Conservation (phyloP, 2,113 vertebrate species). For the Himantopus leucocephalus region DNA sequence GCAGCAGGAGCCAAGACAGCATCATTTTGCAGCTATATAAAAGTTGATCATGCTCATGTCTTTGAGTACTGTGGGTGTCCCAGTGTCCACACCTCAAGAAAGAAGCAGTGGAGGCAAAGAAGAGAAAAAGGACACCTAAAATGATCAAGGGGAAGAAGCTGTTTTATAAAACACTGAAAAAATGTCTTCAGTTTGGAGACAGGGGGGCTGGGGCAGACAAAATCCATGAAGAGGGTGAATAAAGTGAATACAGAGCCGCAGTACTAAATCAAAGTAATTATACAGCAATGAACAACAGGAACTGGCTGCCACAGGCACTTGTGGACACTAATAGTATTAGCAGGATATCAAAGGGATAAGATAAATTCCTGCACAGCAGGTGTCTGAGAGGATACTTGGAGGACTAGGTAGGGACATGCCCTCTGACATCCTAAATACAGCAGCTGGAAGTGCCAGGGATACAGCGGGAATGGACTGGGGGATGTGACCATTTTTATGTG, state of each 20-base stretch:
- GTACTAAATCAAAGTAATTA: background rate
- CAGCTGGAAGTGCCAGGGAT: background rate
- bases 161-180: background rate
- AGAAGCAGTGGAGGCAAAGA: background rate
- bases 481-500: background rate
- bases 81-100: background rate
- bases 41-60: background rate
- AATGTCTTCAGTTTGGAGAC: background rate
- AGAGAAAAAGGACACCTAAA: background rate
- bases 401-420: background rate
- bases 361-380: background rate
- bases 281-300: background rate
- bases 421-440: background rate
- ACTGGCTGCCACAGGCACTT: background rate
- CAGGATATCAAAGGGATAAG: background rate
- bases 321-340: background rate
- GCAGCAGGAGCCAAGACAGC: background rate
- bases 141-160: background rate
- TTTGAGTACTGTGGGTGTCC: background rate
- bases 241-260: background rate
- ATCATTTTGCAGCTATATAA: background rate
- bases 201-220: background rate
- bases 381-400: background rate
- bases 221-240: background rate
- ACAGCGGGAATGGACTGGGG: background rate